Evolutionary conservation across 2,888 invertebrate genomes (phyloP).

Genomic region (Meghimatium bilineatum): DNA sequence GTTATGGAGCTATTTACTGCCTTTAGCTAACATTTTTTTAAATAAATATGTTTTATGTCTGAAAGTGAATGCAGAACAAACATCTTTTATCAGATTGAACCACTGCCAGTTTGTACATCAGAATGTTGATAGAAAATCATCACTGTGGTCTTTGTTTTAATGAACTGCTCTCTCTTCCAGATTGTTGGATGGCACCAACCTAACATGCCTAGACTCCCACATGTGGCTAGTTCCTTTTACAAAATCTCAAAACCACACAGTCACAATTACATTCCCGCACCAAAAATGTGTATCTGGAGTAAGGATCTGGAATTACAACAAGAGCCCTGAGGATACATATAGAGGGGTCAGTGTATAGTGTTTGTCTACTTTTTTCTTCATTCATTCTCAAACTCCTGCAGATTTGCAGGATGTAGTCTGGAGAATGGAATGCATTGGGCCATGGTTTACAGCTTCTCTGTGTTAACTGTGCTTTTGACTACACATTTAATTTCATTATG

Average conservation of each 20-base stretch:
- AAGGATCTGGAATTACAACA: slow-evolving; percentile 90
- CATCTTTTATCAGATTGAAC: neutral
- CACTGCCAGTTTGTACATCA: neutral
- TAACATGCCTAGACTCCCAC: slow-evolving; percentile 83
- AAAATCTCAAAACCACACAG: slow-evolving; percentile 69
- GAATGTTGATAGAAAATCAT: neutral
- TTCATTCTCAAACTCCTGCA: too few relatives aligned
- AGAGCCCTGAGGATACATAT: slow-evolving; percentile 82
- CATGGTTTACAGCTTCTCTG: neutral
- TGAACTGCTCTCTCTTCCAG: slow-evolving; percentile 69
- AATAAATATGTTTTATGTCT: too few relatives aligned
- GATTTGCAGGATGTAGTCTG: too few relatives aligned
- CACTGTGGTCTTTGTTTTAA: neutral
- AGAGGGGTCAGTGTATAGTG: slow-evolving; percentile 75
- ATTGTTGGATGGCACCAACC: slow-evolving; percentile 84
- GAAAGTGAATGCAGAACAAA: too few relatives aligned
- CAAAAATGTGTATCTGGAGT: slow-evolving; percentile 79
- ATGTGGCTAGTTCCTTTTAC: slow-evolving; percentile 78
- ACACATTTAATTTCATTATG: too few relatives aligned
- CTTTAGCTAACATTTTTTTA: too few relatives aligned
- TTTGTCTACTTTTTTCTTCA: too few relatives aligned
- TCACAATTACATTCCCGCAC: slow-evolving; percentile 71
- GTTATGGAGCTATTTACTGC: too few relatives aligned
- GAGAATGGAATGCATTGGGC: too few relatives aligned
- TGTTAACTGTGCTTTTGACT: neutral